Percentiles rank a stretch among this genome's conserved stretches.
Evolutionary conservation across 2,113 vertebrate species (phyloP).

Genomic region (Turnix velox): DNA sequence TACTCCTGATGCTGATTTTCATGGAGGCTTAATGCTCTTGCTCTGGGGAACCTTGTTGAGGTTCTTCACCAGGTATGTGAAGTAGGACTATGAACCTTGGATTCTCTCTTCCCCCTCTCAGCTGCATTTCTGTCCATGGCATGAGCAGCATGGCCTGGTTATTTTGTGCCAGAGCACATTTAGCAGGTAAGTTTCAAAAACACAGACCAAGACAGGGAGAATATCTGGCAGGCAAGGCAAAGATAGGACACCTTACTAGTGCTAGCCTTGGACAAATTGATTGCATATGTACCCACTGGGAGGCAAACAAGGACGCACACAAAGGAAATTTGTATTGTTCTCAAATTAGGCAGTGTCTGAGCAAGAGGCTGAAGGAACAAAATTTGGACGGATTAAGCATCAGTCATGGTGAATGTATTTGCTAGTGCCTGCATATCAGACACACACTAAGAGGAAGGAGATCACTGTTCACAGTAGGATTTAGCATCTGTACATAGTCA

Average conservation of each 20-base stretch:
- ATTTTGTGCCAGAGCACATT: not conserved
- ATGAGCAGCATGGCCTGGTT: not conserved
- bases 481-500: not conserved
- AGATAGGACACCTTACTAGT: rapidly evolving
- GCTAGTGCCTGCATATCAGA: not conserved
- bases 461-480: not conserved
- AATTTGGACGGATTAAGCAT: not conserved
- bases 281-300: not conserved
- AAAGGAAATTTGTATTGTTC: not conserved
- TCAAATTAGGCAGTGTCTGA: not conserved
- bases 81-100: rapidly evolving
- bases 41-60: not conserved
- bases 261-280: not conserved
- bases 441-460: not conserved
- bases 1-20: not conserved
- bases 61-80: rapidly evolving
- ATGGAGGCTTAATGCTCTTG: not conserved
- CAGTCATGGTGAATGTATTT: not conserved
- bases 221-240: not conserved
- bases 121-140: not conserved
- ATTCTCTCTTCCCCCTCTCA: not conserved
- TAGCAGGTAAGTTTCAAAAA: not conserved
- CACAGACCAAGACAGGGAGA: not conserved
- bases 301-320: not conserved
- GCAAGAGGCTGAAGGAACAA: not conserved